Base-by-base conservation (phyloP, 2,797 vertebrate genomes). In the Coregonus ussuriensis region DNA sequence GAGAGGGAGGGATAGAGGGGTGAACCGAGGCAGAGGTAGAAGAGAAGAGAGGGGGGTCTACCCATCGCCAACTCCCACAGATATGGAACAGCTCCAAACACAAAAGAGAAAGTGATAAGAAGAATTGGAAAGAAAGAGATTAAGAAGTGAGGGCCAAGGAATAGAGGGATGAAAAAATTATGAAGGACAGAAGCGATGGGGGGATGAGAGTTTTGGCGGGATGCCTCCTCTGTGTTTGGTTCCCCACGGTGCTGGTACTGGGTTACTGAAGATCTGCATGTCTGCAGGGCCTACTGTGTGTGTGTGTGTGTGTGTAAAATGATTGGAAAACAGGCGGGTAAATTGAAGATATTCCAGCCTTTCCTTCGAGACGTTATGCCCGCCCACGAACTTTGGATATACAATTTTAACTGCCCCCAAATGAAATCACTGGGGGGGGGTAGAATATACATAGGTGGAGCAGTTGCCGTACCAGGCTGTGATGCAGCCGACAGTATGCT, bases 151-250 rank as follows among this genome's bases (percentile, higher is more conserved):
- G 51, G 4, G n/a, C 47, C 29, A 47, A 71, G 56, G 37, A 72
- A 67, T 33, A 63, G 11, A 66, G 29, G 7, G 4, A 21, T 14
- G 72, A 33, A 75, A 68, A 75, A 77, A 74, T 76, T 52, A 59
- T 88, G 91, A 92, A 72, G 83, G 85, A 87, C 79, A 87, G 89
- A 29, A 89, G 85, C 78, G 80, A 71, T 37, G 56, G 62, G 78
- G 81, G 83, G 51, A n/a, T 80, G 81, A 78, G 81, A 75, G 83
- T 79, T 85, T 86, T 82, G 82, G 77, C 74, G 63, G 84, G 82
- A 87, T 77, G 75, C 77, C 51, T 86, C 88, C 78, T 83, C 89
- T 80, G 81, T 67, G 71, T 54, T 35, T 1, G 6, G 79, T 83
- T 79, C 82, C 87, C 75, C 16, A 31, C 78, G 80, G 84, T 7